These are phyloP conservation scores for Xylota sylvarum DNA, from an alignment of 2,888 invertebrate genomes.

Conservation along the genomic window DNA sequence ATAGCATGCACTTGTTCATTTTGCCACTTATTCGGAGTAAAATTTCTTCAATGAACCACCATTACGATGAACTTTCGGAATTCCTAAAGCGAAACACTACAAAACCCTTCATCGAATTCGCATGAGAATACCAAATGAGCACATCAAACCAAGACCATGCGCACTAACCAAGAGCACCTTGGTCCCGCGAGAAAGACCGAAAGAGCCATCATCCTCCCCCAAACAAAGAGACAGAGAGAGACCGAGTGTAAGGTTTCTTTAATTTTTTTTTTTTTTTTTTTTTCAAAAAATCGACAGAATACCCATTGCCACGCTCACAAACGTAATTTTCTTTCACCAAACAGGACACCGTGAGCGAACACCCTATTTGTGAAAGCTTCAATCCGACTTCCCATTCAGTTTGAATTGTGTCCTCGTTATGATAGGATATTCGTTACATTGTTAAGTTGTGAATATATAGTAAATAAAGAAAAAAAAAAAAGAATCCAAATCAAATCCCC, in stretches of 20 bases:
- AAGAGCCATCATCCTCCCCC: constrained; percentile 76
- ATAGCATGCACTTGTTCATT: constrained; percentile 64
- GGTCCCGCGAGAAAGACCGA: constrained; percentile 69
- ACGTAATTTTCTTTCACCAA: constrained; percentile 58
- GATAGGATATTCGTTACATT: constrained; percentile 85
- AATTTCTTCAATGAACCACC: constrained; percentile 12
- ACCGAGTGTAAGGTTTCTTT: constrained; percentile 57
- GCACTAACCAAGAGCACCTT: constrained; percentile 53
- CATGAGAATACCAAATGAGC: constrained; percentile 74
- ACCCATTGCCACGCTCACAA: constrained; percentile 67
- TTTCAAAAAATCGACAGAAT: constrained; percentile 61
- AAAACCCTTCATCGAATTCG: constrained; percentile 47
- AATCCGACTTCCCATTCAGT: constrained; percentile 84
- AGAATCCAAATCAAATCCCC: constrained; percentile 68
- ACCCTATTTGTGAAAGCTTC: constrained; percentile 84
- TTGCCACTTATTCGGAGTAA: constrained; percentile 52
- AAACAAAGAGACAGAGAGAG: constrained; percentile 63
- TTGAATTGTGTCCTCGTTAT: constrained; percentile 85
- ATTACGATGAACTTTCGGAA: constrained; percentile 45
- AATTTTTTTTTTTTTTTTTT: too few species aligned
- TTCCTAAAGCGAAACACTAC: constrained; percentile 19
- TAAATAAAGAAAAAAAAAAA: constrained; percentile 80
- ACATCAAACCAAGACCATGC: constrained; percentile 54
- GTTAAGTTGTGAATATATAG: constrained; percentile 85
- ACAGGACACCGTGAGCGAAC: constrained; percentile 75